Evolutionary conservation across 2,797 vertebrate genomes (phyloP).

Genomic region (Channallabes apus): DNA sequence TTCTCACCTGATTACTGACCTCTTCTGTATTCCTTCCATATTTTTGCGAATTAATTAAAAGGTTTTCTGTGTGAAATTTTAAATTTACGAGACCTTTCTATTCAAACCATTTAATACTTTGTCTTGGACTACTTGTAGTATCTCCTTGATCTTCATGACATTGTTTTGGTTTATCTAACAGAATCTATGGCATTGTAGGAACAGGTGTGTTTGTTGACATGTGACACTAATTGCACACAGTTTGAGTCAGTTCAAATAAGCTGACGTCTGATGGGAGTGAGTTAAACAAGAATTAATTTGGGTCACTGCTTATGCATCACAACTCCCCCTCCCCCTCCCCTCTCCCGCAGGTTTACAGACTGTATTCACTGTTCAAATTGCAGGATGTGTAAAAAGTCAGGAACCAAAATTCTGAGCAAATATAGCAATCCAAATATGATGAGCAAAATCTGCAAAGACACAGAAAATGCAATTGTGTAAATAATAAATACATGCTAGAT

Average conservation of each 20-base stretch:
- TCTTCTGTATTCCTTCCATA: not conserved
- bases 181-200: not conserved
- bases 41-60: not conserved
- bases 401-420: not conserved
- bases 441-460: not conserved
- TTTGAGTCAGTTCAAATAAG: not conserved
- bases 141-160: not conserved
- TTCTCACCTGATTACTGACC: not conserved
- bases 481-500: not conserved
- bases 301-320: not conserved
- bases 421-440: not conserved
- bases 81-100: not conserved
- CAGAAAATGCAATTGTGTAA: not conserved
- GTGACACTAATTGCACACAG: not conserved
- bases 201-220: not conserved
- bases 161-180: not conserved
- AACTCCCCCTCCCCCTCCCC: too few relatives aligned
- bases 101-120: not conserved
- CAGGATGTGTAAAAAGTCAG: not conserved
- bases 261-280: not conserved
- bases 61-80: not conserved
- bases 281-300: not conserved
- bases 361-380: too few relatives aligned
- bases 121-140: not conserved
- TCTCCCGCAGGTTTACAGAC: too few relatives aligned